Conservation (phyloP, 2,113 vertebrate species). For the Nansenia antarctica region DNA sequence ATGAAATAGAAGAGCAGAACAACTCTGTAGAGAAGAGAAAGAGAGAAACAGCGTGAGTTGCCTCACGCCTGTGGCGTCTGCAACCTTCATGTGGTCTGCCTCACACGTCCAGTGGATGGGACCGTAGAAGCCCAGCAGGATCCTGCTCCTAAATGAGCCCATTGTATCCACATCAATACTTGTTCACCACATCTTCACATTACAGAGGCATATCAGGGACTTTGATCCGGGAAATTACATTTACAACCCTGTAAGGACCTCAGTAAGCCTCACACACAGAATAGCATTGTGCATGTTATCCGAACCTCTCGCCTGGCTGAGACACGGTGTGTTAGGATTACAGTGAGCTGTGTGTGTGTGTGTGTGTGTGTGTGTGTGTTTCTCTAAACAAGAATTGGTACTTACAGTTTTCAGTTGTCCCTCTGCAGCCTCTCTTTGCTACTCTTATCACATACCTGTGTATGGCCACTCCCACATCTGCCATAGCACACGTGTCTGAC, state of each 20-base stretch:
- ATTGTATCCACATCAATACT: conserved; percentile 53
- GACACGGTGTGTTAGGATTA: conserved; percentile 28
- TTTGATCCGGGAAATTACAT: conserved; percentile 61
- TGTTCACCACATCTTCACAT: conserved; percentile 57
- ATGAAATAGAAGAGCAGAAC: no score
- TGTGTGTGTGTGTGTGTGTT: conserved; percentile 30
- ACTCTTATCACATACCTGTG: neutral
- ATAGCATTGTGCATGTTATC: conserved; percentile 54
- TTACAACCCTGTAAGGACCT: conserved; percentile 44
- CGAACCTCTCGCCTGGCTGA: conserved; percentile 36
- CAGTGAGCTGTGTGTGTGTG: conserved; percentile 27
- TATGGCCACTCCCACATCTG: neutral
- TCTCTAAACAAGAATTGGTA: neutral
- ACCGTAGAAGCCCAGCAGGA: neutral
- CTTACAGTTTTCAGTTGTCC: neutral
- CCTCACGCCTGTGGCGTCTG: conserved; percentile 1
- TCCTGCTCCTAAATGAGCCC: conserved; percentile 51
- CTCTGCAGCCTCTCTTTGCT: neutral
- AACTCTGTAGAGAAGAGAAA: no score
- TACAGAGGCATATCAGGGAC: conserved; percentile 55
- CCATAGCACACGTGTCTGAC: no score
- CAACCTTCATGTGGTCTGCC: neutral
- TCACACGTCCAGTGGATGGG: conserved; percentile 9
- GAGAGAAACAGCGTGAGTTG: neutral
- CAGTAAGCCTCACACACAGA: conserved; percentile 44